Percentiles rank a stretch among this genome's conserved stretches.
Conservation (phyloP, 2,113 vertebrate genomes). For the Hippopotamus amphibius region DNA sequence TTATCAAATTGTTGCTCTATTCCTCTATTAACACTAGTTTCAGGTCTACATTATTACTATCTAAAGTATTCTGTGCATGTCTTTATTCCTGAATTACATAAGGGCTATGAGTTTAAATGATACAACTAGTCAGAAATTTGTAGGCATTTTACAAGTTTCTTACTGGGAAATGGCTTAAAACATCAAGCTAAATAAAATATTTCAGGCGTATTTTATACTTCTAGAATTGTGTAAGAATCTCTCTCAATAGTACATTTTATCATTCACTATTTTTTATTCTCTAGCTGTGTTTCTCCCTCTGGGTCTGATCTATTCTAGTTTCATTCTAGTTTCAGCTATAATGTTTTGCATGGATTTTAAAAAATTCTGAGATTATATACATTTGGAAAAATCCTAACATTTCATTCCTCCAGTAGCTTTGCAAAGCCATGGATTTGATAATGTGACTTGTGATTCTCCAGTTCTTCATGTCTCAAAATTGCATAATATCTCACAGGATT, state of each 20-base stretch:
- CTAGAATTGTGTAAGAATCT: neutral
- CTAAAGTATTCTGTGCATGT: neutral
- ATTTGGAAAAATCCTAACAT: neutral
- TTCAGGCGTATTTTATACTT: neutral
- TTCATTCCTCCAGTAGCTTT: neutral
- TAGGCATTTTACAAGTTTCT: neutral
- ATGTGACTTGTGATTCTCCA: neutral
- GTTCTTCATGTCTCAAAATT: neutral
- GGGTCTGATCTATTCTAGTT: neutral
- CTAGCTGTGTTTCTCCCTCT: neutral
- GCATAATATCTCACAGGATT: neutral
- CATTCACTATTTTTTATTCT: neutral
- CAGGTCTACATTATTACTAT: neutral
- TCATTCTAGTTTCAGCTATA: neutral
- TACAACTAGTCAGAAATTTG: neutral
- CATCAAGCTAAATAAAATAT: neutral
- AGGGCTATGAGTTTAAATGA: neutral
- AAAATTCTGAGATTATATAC: neutral
- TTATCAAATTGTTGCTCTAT: neutral
- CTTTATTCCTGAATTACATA: neutral
- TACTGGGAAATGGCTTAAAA: neutral
- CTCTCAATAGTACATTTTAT: neutral
- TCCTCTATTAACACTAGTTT: neutral
- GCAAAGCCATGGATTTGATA: neutral
- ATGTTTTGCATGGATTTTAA: neutral